A percentile compares a stretch with the other conserved stretches of the same genome.
phyloP scores from a whole-genome alignment of 2,113 vertebrate genomes.

The Rousettus leschenaultii region DNA sequence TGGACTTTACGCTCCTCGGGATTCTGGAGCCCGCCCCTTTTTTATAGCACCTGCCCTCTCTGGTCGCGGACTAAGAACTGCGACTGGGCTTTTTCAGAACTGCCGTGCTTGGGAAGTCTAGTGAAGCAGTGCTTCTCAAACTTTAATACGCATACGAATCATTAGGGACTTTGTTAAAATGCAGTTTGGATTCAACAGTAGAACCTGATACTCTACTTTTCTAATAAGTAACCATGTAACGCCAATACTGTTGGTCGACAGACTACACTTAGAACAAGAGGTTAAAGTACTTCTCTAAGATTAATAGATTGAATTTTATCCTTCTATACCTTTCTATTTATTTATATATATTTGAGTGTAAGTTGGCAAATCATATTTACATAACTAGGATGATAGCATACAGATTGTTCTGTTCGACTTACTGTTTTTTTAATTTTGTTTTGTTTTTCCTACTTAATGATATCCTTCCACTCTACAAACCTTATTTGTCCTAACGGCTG shows the following conservation, averaged over 20 bases:
- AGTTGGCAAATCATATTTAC: background rate
- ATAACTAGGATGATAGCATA: background rate
- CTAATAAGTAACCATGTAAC: background rate
- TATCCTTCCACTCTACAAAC: background rate
- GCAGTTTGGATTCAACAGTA: background rate
- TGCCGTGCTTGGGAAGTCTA: background rate
- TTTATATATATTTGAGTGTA: background rate
- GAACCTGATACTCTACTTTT: background rate
- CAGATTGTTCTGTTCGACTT: background rate
- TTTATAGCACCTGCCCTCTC: background rate
- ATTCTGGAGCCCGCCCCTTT: background rate
- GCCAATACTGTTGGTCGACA: background rate
- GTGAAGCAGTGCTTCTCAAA: background rate
- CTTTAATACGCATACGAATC: background rate
- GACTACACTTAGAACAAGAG: background rate
- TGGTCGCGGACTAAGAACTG: accelerated
- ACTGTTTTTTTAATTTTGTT: background rate
- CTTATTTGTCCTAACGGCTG: background rate
- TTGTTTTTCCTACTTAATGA: background rate
- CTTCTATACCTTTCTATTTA: background rate
- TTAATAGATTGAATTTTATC: background rate
- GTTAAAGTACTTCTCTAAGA: background rate
- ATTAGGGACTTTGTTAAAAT: background rate
- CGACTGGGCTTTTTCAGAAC: background rate
- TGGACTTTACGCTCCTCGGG: background rate